phyloP scores from a whole-genome alignment of 2,888 invertebrate genomes.

The Cremastinae sp. region DNA sequence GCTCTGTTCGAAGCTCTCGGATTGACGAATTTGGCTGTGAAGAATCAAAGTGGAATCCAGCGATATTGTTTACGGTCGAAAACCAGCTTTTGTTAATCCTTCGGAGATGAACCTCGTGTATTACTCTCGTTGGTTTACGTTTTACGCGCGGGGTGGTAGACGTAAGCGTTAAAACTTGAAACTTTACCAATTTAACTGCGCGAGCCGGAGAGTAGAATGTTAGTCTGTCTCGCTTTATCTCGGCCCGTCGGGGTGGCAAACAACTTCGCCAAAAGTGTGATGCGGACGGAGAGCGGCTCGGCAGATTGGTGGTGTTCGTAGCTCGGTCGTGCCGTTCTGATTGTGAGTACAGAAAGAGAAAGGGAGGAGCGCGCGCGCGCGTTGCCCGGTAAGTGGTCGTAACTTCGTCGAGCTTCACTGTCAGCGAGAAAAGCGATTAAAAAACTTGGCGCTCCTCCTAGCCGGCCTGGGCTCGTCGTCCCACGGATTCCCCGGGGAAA shows the following conservation, averaged over 20 bases:
- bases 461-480: constrained; percentile 12
- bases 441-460: constrained; percentile 53
- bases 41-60: too few relatives aligned
- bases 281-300: not conserved
- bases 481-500: constrained; percentile 29
- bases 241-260: constrained; percentile 52
- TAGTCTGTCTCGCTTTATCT: constrained; percentile 40
- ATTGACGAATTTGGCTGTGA: too few relatives aligned
- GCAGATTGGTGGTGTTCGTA: constrained; percentile 38
- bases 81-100: constrained; percentile 23
- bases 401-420: constrained; percentile 64
- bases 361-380: constrained; percentile 37
- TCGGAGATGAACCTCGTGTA: constrained; percentile 42
- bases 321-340: constrained; percentile 23
- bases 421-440: constrained; percentile 63
- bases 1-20: too few relatives aligned
- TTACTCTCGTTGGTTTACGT: constrained; percentile 51
- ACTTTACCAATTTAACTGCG: constrained; percentile 67
- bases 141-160: constrained; percentile 35
- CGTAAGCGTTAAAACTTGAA: constrained; percentile 66
- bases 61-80: too few relatives aligned
- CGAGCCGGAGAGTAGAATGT: constrained; percentile 64
- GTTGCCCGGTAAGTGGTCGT: constrained; percentile 61
- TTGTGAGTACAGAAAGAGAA: constrained; percentile 36
- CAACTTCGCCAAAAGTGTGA: constrained; percentile 57